Evolutionary conservation across 2,113 vertebrate species (phyloP), one percentile per base, ranked within the genome.

Genomic region (Percina caprodes): DNA sequence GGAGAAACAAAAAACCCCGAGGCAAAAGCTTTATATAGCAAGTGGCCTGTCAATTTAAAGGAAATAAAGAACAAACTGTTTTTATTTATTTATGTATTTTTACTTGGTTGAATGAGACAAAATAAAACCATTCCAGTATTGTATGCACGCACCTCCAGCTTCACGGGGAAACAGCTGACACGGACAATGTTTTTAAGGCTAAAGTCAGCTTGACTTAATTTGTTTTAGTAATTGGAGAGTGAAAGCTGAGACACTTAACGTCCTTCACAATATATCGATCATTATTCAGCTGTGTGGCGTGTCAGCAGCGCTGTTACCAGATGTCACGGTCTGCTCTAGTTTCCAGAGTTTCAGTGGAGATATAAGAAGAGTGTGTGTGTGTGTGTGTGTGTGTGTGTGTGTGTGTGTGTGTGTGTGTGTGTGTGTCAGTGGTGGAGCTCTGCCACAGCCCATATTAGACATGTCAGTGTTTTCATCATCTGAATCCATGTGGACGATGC

Each of bases 381-480:
- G 19, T 12, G 66, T 14, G 70, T 83, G 69, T 48, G 74, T 35
- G 76, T 12, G 66, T 14, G 70, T 83, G 69, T 48, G 74, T 35
- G 76, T 12, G 66, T 14, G 70, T 83, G 69, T 48, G 74, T 35
- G 26, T 3, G 15, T n/a, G 55, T 13, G 24, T 56, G 19, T 74
- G 19, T 12, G 66, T 14, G 70, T 83, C 69, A 48, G 74, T 35
- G 76, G 72, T 56, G 80, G 60, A 79, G 70, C 81, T 23, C 12
- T 46, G 85, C 80, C 61, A 3, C 15, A 6, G 54, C 75, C 73
- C 61, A 46, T 74, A 66, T 82, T 77, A 79, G 80, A 82, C 59
- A 6, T 6, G 81, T 82, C 88, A 88, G 66, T 8, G 60, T 82
- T 89, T 77, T 88, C 89, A 86, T 88, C 87, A 84, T 82, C 54